phyloP scores from a whole-genome alignment of 2,888 invertebrate genomes.

The Cheilosia variabilis region DNA sequence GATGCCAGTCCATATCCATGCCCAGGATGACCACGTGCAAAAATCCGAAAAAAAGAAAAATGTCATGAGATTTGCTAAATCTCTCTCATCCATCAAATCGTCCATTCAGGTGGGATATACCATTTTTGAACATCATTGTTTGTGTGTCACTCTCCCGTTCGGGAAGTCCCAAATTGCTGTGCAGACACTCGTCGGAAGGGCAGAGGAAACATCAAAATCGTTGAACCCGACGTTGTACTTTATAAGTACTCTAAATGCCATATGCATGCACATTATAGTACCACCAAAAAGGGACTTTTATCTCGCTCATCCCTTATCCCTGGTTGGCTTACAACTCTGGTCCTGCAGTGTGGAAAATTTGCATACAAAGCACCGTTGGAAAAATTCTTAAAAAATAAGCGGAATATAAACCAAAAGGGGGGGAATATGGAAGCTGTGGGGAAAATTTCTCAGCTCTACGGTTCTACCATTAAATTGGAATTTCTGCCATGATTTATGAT shows the following conservation, averaged over 20 bases:
- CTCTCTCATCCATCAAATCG: constrained; percentile 71
- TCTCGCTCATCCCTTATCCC: constrained; percentile 35
- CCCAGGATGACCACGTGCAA: constrained; percentile 44
- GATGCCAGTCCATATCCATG: constrained; percentile 43
- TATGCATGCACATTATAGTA: constrained; percentile 2
- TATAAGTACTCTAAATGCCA: constrained; percentile 44
- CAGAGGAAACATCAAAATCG: neutral
- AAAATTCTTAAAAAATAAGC: constrained; percentile 72
- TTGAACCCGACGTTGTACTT: constrained; percentile 36
- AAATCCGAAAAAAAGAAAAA: constrained; percentile 3
- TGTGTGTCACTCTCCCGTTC: neutral
- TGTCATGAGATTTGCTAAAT: constrained; percentile 64
- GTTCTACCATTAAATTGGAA: constrained; percentile 76
- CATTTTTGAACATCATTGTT: constrained; percentile 24
- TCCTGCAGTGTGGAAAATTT: constrained; percentile 58
- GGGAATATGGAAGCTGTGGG: neutral
- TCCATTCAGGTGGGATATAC: constrained; percentile 60
- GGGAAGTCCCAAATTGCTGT: constrained; percentile 12
- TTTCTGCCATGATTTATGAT: constrained; percentile 73
- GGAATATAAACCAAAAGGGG: constrained; percentile 18
- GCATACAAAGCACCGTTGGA: constrained; percentile 76
- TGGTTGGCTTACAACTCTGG: constrained; percentile 50
- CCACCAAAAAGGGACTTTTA: constrained; percentile 14
- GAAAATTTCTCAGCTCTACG: constrained; percentile 29
- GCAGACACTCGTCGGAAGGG: neutral